Evolutionary conservation across 2,797 vertebrate species (phyloP), one percentile per base, ranked within the genome.

Genomic region (Acropternis orthonyx): DNA sequence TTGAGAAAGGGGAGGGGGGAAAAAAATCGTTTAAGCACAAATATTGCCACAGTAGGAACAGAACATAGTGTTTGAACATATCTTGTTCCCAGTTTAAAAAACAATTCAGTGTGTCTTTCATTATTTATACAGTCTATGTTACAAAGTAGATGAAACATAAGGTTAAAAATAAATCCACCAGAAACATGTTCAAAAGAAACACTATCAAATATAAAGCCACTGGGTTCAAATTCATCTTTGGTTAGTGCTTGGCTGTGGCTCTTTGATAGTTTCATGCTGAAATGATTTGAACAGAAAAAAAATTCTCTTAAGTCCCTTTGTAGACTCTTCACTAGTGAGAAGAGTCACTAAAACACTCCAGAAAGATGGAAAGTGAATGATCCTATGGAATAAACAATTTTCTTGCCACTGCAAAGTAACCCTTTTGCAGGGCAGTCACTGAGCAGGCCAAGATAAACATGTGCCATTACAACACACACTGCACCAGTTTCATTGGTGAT

Each of bases 91-190:
- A 37, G 30, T 26, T 87, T 80, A 61, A 77, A 59, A 69, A 55
- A 1, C 0, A 21, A 1, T 17, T 55, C 27, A 56, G 34, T n/a
- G 15, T 36, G 16, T 41, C 62, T 91, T 78, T 85, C 37, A 37
- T 87, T 88, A 74, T 56, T 56, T 55, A 63, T 26, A 49, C 7
- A 54, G 23, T 30, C 20, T 48, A 0, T 59, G 52, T 34, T 56
- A 34, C 43, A 48, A 85, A 63, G 39, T 5, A 85, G 30, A 46
- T 34, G 24, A 87, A 85, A 48, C 5, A 30, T 24, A 76, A 55
- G 34, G 22, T 65, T 71, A 83, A 73, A 91, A 86, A 68, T 36
- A 89, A 85, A 80, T 48, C 43, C 28, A 84, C 43, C 52, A 72
- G 37, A 85, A 95, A 86, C 44, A 17, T 14, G 6, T 80, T 72